These are phyloP conservation scores for Denticeps clupeoides DNA, from an alignment of 2,797 vertebrate genomes.

Conservation along the genomic window DNA sequence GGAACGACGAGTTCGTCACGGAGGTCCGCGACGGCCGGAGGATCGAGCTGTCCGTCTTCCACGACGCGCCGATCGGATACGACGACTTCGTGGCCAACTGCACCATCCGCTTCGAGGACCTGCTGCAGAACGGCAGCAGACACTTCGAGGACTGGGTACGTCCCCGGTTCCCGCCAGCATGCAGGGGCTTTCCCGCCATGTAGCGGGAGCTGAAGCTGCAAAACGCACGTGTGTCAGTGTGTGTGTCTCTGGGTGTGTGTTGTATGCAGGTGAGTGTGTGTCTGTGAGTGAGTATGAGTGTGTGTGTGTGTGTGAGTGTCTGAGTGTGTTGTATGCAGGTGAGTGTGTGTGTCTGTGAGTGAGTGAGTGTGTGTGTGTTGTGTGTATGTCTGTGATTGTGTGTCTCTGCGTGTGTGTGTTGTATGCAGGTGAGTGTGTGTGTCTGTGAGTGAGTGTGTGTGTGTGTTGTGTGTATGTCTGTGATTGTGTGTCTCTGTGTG, in stretches of 20 bases:
- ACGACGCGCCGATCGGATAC: conserved; percentile 95
- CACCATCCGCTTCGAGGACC: conserved; percentile 97
- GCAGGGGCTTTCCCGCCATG: no score
- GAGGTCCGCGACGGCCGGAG: conserved; percentile 89
- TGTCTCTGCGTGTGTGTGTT: not conserved
- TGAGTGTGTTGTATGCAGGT: no score
- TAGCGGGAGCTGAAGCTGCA: no score
- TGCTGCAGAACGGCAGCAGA: conserved; percentile 95
- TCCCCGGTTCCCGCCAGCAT: conserved; percentile 12
- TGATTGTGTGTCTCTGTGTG: not conserved
- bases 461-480: not conserved
- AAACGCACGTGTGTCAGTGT: not conserved
- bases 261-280: not conserved
- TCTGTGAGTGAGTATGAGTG: no score
- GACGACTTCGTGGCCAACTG: conserved; percentile 99
- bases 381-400: not conserved
- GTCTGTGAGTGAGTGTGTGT: conserved; percentile 10
- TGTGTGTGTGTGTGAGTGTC: no score
- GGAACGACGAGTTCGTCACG: conserved; percentile 96
- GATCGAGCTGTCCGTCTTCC: conserved; percentile 96
- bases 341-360: conserved; percentile 14
- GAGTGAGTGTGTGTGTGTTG: conserved; percentile 5
- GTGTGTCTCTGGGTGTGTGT: not conserved
- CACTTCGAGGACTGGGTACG: conserved; percentile 98
- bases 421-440: conserved; percentile 23